Percentiles rank a stretch among this genome's conserved stretches.
These are phyloP conservation scores for Microtus montanus DNA, from an alignment of 2,113 vertebrate species.

Conservation along the genomic window DNA sequence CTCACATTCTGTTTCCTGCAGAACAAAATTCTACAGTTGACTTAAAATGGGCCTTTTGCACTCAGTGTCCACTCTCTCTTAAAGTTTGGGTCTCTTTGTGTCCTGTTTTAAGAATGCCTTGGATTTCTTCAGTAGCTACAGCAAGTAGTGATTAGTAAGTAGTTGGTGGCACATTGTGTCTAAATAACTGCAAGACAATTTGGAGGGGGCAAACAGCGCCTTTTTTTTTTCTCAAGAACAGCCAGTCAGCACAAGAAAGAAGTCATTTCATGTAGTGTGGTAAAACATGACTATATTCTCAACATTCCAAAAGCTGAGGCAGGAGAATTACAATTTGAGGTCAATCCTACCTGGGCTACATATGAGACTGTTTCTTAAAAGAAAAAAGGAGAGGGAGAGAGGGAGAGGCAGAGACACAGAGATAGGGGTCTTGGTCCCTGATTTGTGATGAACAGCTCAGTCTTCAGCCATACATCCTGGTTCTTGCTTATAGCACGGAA, in stretches of 20 bases:
- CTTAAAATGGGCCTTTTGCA: neutral
- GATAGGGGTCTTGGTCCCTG: too few species aligned
- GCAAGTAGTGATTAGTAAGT: neutral
- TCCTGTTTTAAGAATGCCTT: neutral
- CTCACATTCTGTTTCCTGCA: neutral
- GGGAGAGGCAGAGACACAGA: neutral
- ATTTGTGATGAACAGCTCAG: neutral
- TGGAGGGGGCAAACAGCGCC: neutral
- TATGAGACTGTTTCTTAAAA: neutral
- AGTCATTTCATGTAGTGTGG: neutral
- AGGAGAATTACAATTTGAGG: neutral
- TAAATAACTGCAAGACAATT: neutral
- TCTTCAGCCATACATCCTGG: neutral
- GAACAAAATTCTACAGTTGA: neutral
- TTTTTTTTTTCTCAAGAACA: neutral
- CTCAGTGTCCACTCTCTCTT: neutral
- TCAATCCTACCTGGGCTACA: neutral
- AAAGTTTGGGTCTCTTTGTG: neutral
- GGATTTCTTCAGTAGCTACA: neutral
- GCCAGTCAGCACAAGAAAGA: neutral
- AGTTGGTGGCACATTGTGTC: neutral
- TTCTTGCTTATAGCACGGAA: neutral
- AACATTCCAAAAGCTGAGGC: neutral
- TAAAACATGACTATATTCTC: neutral
- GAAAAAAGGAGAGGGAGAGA: too few species aligned